These are phyloP conservation scores for Lophotis ruficrista DNA, from an alignment of 2,113 vertebrate species.

Conservation along the genomic window DNA sequence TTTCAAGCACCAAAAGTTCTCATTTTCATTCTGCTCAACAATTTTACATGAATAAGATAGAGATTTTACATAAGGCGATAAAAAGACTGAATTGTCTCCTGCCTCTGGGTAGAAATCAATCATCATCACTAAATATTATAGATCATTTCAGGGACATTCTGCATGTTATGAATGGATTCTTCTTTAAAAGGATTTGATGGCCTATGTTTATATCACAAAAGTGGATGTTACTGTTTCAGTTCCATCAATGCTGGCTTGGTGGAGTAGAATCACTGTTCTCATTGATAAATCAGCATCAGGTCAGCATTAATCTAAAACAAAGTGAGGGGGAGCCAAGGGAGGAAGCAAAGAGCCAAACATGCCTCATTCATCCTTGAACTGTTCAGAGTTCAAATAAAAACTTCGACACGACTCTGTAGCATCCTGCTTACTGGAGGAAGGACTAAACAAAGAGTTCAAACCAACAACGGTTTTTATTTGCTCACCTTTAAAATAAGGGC, in stretches of 20 bases:
- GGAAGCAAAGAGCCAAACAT: neutral
- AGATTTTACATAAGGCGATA: neutral
- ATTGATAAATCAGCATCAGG: neutral
- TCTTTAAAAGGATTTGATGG: neutral
- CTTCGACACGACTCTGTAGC: neutral
- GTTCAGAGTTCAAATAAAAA: neutral
- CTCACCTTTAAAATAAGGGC: neutral
- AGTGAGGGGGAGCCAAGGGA: neutral
- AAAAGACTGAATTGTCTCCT: neutral
- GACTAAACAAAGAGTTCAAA: neutral
- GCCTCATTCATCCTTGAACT: neutral
- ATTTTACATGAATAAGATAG: neutral
- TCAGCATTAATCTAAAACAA: neutral
- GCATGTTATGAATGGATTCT: neutral
- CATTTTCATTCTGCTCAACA: neutral
- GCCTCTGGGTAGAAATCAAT: neutral
- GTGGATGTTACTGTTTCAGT: neutral
- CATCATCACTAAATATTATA: neutral
- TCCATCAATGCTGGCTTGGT: neutral
- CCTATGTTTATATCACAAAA: neutral
- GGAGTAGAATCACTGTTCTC: neutral
- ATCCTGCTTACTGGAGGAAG: neutral
- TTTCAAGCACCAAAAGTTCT: neutral
- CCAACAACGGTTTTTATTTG: neutral
- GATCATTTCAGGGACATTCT: neutral